phyloP scores from a whole-genome alignment of 2,113 vertebrate genomes.

The Leucopternis melanops region DNA sequence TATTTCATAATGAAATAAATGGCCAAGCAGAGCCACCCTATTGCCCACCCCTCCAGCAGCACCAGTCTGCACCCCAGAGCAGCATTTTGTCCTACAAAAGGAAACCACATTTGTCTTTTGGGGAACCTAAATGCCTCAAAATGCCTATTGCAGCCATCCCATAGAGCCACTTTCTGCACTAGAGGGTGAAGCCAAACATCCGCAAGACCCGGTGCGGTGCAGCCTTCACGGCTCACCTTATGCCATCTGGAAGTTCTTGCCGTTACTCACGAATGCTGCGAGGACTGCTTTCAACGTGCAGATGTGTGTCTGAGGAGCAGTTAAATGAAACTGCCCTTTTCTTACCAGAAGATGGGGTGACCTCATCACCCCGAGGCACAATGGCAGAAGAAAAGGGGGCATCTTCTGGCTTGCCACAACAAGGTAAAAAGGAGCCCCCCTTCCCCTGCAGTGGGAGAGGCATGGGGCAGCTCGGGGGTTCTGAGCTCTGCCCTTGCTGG shows the following conservation, averaged over 20 bases:
- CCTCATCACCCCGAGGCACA: background rate
- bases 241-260: background rate
- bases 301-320: background rate
- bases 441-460: background rate
- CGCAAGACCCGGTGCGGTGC: background rate
- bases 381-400: background rate
- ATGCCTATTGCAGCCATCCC: background rate
- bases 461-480: background rate
- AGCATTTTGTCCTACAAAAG: background rate
- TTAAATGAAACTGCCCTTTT: background rate
- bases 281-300: background rate
- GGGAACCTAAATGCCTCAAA: background rate
- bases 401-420: background rate
- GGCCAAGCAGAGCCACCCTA: background rate
- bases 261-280: background rate
- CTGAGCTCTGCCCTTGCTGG: background rate
- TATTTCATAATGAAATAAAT: background rate
- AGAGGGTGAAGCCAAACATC: background rate
- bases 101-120: background rate
- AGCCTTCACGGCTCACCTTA: background rate
- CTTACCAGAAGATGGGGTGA: background rate
- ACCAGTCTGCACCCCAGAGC: background rate
- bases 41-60: background rate
- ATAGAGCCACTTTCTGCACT: background rate
- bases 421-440: background rate